Conservation (phyloP, 2,113 vertebrate species). For the Terrapene triunguis region DNA sequence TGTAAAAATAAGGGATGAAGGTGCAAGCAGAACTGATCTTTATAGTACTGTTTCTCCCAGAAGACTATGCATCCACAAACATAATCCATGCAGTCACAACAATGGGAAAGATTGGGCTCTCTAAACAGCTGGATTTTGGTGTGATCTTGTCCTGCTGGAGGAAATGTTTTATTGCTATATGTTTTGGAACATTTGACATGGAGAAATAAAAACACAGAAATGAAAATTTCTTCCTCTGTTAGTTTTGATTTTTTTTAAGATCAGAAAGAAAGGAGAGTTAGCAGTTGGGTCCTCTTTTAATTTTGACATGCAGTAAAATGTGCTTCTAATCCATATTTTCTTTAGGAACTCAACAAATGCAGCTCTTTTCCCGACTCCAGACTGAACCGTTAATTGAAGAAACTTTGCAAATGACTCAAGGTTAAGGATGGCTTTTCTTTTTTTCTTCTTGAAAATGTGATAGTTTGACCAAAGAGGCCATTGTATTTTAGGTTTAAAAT, state of each 20-base stretch:
- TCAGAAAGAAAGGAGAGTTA: background rate
- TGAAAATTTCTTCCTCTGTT: background rate
- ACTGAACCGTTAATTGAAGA: conserved; percentile 80
- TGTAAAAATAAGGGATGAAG: background rate
- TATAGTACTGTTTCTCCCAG: background rate
- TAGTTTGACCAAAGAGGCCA: background rate
- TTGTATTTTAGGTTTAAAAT: background rate
- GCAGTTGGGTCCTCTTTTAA: background rate
- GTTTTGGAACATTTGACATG: background rate
- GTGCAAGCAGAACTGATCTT: background rate
- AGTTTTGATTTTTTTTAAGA: background rate
- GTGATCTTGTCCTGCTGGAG: background rate
- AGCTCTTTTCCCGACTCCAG: conserved; percentile 88
- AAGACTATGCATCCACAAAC: background rate
- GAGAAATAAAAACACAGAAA: background rate
- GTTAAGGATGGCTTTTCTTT: conserved; percentile 61
- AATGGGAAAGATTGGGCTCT: background rate
- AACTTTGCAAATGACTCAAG: conserved; percentile 74
- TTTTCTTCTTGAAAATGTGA: background rate
- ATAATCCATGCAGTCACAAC: background rate
- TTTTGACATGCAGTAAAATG: conserved; percentile 46
- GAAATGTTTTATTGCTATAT: background rate
- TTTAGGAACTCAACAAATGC: conserved; percentile 77
- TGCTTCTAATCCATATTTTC: conserved; percentile 23
- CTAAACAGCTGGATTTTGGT: background rate